A percentile compares a stretch with the other conserved stretches of the same genome.
Conservation (phyloP, 2,113 vertebrate genomes). For the Ptilonorhynchus violaceus region DNA sequence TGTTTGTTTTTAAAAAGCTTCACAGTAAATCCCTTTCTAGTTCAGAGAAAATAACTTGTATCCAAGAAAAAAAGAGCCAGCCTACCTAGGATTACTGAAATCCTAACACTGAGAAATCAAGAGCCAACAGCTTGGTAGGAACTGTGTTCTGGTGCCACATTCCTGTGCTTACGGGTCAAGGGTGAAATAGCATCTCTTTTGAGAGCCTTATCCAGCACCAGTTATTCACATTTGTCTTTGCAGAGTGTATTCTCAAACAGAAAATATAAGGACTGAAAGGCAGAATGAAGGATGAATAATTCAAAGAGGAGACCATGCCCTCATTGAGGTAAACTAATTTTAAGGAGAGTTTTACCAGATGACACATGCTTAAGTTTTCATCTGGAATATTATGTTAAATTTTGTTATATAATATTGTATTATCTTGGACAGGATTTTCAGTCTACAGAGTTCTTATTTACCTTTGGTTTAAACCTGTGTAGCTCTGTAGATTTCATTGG, state of each 20-base stretch:
- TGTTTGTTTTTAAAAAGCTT: background rate
- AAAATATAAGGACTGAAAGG: background rate
- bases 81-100: background rate
- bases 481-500: background rate
- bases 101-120: background rate
- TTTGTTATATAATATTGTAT: background rate
- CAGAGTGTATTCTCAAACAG: background rate
- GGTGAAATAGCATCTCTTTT: background rate
- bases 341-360: background rate
- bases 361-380: background rate
- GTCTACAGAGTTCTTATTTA: background rate
- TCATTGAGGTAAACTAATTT: background rate
- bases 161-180: background rate
- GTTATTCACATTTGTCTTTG: background rate
- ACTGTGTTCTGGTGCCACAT: background rate
- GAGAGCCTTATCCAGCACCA: background rate
- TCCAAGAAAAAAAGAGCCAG: background rate
- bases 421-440: background rate
- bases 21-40: background rate
- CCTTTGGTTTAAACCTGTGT: background rate
- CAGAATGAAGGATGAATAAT: background rate
- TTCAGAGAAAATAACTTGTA: conserved; percentile 12
- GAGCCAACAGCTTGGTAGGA: background rate
- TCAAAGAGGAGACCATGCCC: background rate
- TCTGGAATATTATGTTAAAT: background rate